Percentiles rank a stretch among this genome's conserved stretches.
phyloP scores from a whole-genome alignment of 1,140 invertebrate species.

The Himalopsyche phryganea region DNA sequence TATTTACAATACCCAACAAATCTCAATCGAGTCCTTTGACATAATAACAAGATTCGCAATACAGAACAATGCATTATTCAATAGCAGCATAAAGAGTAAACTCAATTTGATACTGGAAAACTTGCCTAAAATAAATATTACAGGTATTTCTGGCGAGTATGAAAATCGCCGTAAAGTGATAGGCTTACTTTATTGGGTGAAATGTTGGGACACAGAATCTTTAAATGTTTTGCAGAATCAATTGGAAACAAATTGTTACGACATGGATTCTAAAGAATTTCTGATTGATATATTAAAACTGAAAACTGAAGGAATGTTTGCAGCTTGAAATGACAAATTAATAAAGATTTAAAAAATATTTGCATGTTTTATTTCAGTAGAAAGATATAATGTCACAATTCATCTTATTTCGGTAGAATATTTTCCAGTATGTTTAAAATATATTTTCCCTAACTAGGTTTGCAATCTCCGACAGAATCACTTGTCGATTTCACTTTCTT shows the following conservation, averaged over 20 bases:
- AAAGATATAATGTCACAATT: not conserved
- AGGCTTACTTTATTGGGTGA: constrained; percentile 47
- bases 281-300: constrained; percentile 26
- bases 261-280: constrained; percentile 18
- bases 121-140: constrained; percentile 44
- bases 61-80: constrained; percentile 44
- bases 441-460: constrained; percentile 37
- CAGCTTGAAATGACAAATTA: not conserved
- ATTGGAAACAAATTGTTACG: constrained; percentile 34
- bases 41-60: constrained; percentile 48
- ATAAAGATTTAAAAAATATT: constrained; percentile 1
- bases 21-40: constrained; percentile 44
- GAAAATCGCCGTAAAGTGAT: constrained; percentile 43
- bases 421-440: not conserved
- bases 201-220: constrained; percentile 44
- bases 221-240: constrained; percentile 47
- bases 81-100: constrained; percentile 42
- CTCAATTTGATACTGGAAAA: constrained; percentile 44
- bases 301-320: constrained; percentile 27
- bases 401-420: not conserved
- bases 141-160: constrained; percentile 35
- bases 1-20: constrained; percentile 39
- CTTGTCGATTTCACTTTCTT: constrained; percentile 45
- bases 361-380: not conserved
- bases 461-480: constrained; percentile 48